Conservation (phyloP, 2,113 vertebrate species). For the Callocephalon fimbriatum region DNA sequence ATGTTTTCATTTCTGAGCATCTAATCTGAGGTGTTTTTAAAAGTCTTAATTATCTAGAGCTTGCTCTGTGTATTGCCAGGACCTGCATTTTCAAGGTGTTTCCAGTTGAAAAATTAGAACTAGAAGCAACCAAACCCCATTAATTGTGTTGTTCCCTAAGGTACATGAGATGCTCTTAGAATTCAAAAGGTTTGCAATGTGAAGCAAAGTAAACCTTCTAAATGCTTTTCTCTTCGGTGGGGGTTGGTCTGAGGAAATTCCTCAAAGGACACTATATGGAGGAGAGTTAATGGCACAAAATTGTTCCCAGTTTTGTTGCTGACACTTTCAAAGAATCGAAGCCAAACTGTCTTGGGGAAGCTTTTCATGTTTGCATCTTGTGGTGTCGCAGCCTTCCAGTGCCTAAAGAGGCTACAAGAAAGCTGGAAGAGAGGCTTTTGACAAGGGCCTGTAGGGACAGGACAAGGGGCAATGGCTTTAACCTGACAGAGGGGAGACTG, state of each 20-base stretch:
- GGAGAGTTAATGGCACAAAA: background rate
- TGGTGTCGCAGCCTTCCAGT: background rate
- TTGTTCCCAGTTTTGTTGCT: background rate
- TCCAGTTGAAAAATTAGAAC: background rate
- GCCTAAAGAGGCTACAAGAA: background rate
- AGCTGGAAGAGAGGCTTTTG: background rate
- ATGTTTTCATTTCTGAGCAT: background rate
- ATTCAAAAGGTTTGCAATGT: background rate
- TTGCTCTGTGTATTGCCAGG: accelerated
- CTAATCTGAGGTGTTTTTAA: background rate
- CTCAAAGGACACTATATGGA: background rate
- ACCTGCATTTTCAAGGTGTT: background rate
- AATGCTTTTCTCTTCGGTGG: background rate
- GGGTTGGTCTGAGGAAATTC: background rate
- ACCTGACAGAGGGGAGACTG: background rate
- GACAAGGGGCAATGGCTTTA: background rate
- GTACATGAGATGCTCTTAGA: background rate
- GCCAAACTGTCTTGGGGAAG: background rate
- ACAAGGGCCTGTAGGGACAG: background rate
- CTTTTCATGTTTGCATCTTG: background rate
- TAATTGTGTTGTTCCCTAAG: background rate
- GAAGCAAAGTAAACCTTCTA: background rate
- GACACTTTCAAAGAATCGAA: background rate
- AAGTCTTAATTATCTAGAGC: background rate
- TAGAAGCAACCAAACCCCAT: background rate